These are phyloP conservation scores for Aethes cnicana DNA, from an alignment of 2,888 invertebrate species.

Conservation along the genomic window DNA sequence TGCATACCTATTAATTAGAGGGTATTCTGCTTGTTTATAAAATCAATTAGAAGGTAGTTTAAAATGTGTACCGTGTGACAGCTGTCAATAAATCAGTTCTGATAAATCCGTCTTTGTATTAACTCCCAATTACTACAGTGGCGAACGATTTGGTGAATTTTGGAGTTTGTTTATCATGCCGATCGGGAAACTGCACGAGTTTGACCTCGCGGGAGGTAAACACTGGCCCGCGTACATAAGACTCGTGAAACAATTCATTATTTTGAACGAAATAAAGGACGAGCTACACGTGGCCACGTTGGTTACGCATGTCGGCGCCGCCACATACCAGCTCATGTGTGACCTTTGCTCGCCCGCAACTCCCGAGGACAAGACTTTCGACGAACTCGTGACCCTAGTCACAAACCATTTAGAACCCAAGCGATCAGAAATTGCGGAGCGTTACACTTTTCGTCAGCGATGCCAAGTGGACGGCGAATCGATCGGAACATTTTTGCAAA, in stretches of 20 bases:
- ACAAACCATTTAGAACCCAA: background rate
- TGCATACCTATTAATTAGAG: too few species aligned
- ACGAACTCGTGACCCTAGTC: background rate
- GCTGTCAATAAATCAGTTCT: too few species aligned
- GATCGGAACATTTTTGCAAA: conserved; percentile 1
- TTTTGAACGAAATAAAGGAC: conserved; percentile 33
- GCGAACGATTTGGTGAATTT: background rate
- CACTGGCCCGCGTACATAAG: conserved; percentile 36
- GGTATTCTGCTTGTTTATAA: too few species aligned
- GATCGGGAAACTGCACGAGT: conserved; percentile 35
- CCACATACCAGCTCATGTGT: conserved; percentile 35
- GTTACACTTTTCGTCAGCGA: background rate
- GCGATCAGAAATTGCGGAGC: background rate
- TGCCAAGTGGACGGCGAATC: conserved; percentile 4
- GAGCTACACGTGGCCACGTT: conserved; percentile 37
- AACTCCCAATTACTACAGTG: background rate
- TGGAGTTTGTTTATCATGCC: conserved; percentile 33
- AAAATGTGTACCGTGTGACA: too few species aligned
- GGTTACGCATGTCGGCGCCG: conserved; percentile 38
- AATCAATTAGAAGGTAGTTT: too few species aligned
- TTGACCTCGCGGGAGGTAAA: conserved; percentile 25
- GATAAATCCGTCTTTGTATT: too few species aligned
- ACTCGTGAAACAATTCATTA: conserved; percentile 36
- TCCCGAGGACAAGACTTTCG: conserved; percentile 6
- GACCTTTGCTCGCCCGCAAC: background rate